A percentile compares a stretch with the other conserved stretches of the same genome.
Conservation (phyloP, 2,888 invertebrate genomes). For the Lycocerus yunnanus region DNA sequence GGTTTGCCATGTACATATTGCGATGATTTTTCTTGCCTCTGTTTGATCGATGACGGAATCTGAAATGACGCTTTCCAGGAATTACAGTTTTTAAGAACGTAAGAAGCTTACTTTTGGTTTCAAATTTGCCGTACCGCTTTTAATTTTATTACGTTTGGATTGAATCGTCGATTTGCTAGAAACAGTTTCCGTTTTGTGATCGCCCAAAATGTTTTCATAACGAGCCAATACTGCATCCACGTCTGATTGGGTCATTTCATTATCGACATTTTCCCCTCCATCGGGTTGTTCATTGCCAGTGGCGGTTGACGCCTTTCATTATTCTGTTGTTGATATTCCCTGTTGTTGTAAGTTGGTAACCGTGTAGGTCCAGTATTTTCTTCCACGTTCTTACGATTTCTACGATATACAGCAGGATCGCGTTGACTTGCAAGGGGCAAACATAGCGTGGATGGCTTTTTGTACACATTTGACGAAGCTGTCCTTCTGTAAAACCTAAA, state of each 20-base stretch:
- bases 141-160: slow-evolving; percentile 27
- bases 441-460: slow-evolving; percentile 49
- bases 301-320: not conserved
- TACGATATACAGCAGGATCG: slow-evolving; percentile 43
- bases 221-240: slow-evolving; percentile 38
- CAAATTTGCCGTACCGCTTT: slow-evolving; percentile 32
- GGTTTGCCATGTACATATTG: not conserved
- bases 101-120: slow-evolving; percentile 38
- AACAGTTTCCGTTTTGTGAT: slow-evolving; percentile 5
- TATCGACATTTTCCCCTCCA: not conserved
- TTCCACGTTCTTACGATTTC: slow-evolving; percentile 30
- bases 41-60: slow-evolving; percentile 31
- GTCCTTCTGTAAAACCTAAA: slow-evolving; percentile 40
- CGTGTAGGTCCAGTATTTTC: slow-evolving; percentile 10
- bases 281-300: no score
- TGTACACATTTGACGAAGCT: slow-evolving; percentile 38
- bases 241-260: slow-evolving; percentile 30
- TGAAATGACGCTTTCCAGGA: slow-evolving; percentile 1
- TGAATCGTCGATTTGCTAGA: slow-evolving; percentile 12
- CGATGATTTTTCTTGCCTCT: slow-evolving; percentile 23
- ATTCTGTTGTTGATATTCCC: not conserved
- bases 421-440: slow-evolving; percentile 47
- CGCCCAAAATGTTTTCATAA: slow-evolving; percentile 37
- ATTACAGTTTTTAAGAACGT: not conserved
- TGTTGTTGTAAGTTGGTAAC: not conserved